Conservation (phyloP, 2,888 invertebrate genomes). For the Polydrusus cervinus region DNA sequence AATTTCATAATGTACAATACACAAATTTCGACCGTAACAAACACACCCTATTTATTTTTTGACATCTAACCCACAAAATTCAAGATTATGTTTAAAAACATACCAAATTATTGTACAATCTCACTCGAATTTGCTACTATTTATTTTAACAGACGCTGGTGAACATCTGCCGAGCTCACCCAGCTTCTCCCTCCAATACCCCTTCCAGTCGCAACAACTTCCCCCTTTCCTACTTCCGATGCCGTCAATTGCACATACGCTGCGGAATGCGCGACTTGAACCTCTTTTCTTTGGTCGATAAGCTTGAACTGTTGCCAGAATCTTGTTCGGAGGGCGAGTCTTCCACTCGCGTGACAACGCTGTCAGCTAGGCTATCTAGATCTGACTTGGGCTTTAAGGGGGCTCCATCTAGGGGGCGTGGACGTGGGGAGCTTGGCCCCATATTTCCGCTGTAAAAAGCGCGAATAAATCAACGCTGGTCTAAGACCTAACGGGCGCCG, state of each 20-base stretch:
- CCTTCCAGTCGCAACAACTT: slow-evolving; percentile 27
- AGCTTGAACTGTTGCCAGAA: slow-evolving; percentile 20
- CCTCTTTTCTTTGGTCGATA: slow-evolving; percentile 52
- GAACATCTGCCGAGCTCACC: neutral
- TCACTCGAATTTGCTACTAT: slow-evolving; percentile 19
- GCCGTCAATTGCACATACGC: slow-evolving; percentile 61
- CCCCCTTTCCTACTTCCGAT: slow-evolving; percentile 47
- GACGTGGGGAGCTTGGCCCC: slow-evolving; percentile 17
- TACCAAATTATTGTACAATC: slow-evolving; percentile 16
- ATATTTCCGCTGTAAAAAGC: slow-evolving; percentile 43
- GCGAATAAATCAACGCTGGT: slow-evolving; percentile 29
- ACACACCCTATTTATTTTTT: neutral
- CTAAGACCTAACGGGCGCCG: slow-evolving; percentile 36
- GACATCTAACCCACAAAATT: neutral
- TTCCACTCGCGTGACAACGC: slow-evolving; percentile 63
- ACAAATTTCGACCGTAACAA: no score
- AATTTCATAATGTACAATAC: no score
- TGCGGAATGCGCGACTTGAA: slow-evolving; percentile 63
- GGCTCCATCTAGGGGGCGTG: slow-evolving; percentile 25
- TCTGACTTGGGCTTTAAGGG: slow-evolving; percentile 35
- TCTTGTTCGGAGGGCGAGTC: slow-evolving; percentile 48
- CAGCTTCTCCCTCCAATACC: slow-evolving; percentile 28
- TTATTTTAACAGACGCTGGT: slow-evolving; percentile 6
- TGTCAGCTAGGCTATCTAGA: slow-evolving; percentile 56
- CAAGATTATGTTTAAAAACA: neutral